Percentiles rank a stretch among this genome's conserved stretches.
Conservation (phyloP, 2,113 vertebrate species). For the Sapajus apella region DNA sequence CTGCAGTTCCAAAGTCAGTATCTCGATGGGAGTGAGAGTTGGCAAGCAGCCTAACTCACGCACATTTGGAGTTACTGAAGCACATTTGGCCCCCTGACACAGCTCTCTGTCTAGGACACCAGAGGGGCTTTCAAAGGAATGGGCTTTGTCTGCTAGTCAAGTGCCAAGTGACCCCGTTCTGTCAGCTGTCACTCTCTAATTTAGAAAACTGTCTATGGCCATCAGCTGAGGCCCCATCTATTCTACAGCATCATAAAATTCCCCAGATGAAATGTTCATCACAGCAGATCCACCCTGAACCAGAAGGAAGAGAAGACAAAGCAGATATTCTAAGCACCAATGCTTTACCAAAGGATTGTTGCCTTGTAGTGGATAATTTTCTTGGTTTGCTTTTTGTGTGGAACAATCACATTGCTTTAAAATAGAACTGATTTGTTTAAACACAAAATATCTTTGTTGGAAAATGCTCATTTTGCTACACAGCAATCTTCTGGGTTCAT, state of each 20-base stretch:
- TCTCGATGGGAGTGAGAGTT: not conserved
- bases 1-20: not conserved
- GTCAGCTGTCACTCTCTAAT: conserved; percentile 51
- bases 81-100: not conserved
- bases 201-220: conserved; percentile 45
- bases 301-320: not conserved
- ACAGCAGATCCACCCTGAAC: not conserved
- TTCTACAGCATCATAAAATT: not conserved
- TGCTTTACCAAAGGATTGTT: not conserved
- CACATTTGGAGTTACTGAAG: not conserved
- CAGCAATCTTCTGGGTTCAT: not conserved
- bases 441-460: not conserved
- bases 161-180: not conserved
- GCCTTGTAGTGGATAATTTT: not conserved
- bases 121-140: conserved; percentile 14
- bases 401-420: not conserved
- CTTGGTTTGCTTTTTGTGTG: not conserved
- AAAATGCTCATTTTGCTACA: not conserved
- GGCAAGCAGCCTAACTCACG: not conserved
- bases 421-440: not conserved
- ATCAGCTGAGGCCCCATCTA: not conserved
- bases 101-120: not conserved
- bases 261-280: conserved; percentile 50
- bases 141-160: conserved; percentile 20
- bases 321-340: not conserved